phyloP scores from a whole-genome alignment of 2,888 invertebrate genomes.

The Hypsopygia costalis region DNA sequence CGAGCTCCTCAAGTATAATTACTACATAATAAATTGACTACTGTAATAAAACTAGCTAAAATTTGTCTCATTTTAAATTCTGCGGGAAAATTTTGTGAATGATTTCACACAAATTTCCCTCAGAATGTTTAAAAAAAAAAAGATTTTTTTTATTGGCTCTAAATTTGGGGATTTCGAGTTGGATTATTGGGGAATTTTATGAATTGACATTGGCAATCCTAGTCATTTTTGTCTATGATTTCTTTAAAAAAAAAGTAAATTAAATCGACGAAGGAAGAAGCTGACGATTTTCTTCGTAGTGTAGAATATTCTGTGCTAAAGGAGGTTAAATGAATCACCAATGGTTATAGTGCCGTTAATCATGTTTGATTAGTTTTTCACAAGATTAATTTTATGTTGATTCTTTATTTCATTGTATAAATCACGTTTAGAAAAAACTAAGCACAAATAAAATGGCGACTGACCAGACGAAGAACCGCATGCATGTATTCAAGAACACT shows the following conservation, averaged over 20 bases:
- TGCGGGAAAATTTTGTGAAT: too few species aligned
- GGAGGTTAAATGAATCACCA: conserved; percentile 67
- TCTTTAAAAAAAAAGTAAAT: conserved; percentile 37
- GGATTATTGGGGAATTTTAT: too few species aligned
- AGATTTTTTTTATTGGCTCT: too few species aligned
- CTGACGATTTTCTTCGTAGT: conserved; percentile 53
- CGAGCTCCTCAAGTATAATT: too few species aligned
- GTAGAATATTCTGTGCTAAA: conserved; percentile 57
- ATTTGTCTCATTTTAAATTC: too few species aligned
- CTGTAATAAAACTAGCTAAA: too few species aligned
- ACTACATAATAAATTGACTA: too few species aligned
- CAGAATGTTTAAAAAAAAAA: too few species aligned
- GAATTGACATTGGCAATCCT: too few species aligned
- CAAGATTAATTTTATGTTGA: conserved; percentile 57
- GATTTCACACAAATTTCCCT: too few species aligned
- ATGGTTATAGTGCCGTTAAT: conserved; percentile 56
- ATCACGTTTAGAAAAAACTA: conserved; percentile 52
- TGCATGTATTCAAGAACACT: conserved; percentile 98
- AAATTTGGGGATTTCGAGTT: too few species aligned
- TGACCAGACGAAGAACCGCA: conserved; percentile 90
- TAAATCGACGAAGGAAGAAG: too few species aligned
- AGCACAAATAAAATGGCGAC: conserved; percentile 87
- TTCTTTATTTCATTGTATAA: conserved; percentile 68
- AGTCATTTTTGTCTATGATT: conserved; percentile 40
- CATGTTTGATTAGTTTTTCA: conserved; percentile 66